Evolutionary conservation across 2,113 vertebrate species (phyloP).

Genomic region (Oxyruncus cristatus): DNA sequence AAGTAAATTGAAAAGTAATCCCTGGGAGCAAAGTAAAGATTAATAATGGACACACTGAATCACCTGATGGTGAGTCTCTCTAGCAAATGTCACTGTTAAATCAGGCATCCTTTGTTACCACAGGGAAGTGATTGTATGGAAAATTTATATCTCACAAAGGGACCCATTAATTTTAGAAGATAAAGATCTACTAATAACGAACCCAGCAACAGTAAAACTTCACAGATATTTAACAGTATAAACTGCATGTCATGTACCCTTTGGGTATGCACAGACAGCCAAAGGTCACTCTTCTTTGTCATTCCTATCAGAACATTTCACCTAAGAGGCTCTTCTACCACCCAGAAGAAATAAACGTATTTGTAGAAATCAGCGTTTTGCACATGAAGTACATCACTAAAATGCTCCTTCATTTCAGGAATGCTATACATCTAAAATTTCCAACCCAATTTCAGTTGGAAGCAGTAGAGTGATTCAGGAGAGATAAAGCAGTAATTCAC

Average conservation of each 20-base stretch:
- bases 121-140: neutral
- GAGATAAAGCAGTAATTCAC: neutral
- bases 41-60: conserved; percentile 3
- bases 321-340: neutral
- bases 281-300: neutral
- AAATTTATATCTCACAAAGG: conserved; percentile 41
- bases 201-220: neutral
- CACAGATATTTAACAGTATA: conserved; percentile 3
- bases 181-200: conserved; percentile 47
- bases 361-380: neutral
- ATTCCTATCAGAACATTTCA: neutral
- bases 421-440: neutral
- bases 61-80: conserved; percentile 18
- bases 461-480: neutral
- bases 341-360: neutral
- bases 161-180: conserved; percentile 43
- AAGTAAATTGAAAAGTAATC: conserved; percentile 7
- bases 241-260: neutral
- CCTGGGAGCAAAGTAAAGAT: conserved; percentile 7
- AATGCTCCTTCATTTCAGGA: neutral
- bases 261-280: neutral
- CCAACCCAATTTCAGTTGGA: neutral
- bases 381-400: neutral
- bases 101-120: conserved; percentile 42
- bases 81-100: conserved; percentile 51